Percentiles rank a stretch among this genome's conserved stretches.
phyloP scores from a whole-genome alignment of 2,113 vertebrate genomes.

The Charadrius vociferus region DNA sequence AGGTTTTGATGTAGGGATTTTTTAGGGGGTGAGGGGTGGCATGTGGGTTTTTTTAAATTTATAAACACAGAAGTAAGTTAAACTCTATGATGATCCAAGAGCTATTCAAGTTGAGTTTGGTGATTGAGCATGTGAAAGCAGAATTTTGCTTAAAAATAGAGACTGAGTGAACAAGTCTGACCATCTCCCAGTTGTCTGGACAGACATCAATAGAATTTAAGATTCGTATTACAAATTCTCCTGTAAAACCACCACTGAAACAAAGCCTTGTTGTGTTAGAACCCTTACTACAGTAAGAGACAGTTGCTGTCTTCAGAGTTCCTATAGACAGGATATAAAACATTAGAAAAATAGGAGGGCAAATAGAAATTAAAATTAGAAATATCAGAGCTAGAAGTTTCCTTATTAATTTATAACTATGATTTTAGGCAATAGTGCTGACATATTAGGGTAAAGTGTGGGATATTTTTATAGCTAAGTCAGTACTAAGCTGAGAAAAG shows the following conservation, averaged over 20 bases:
- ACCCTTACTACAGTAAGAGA: not conserved
- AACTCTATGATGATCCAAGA: not conserved
- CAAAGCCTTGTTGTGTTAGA: not conserved
- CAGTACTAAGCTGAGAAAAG: not conserved
- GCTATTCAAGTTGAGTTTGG: not conserved
- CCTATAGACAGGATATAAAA: not conserved
- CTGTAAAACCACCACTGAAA: not conserved
- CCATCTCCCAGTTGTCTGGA: not conserved
- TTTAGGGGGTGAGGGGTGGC: not conserved
- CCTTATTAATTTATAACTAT: not conserved
- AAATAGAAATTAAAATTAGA: too few species aligned
- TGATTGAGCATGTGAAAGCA: not conserved
- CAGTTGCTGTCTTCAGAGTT: not conserved
- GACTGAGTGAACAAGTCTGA: not conserved
- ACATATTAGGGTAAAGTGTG: rapidly evolving
- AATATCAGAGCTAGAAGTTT: not conserved
- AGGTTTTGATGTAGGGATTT: not conserved
- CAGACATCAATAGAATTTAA: not conserved
- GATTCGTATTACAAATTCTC: not conserved
- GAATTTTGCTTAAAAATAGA: not conserved
- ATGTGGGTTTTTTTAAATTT: not conserved
- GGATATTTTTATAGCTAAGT: not conserved
- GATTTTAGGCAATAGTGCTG: not conserved
- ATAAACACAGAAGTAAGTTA: not conserved
- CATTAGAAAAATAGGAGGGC: not conserved